Base-by-base conservation (phyloP, 2,113 vertebrate genomes). In the Etheostoma cragini region DNA sequence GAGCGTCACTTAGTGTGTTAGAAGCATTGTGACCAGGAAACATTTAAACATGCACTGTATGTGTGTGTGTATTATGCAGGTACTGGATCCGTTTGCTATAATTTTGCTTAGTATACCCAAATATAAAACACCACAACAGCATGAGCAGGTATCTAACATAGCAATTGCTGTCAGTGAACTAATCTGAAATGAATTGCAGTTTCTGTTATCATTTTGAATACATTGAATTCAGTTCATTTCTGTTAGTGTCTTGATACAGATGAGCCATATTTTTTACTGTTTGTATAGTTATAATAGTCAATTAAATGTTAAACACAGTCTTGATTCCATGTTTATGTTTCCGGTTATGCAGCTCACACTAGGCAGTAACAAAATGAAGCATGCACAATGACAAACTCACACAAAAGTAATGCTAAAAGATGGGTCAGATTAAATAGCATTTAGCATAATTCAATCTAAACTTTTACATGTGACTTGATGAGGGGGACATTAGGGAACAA, bases 261-360 rank as follows among this genome's bases (percentile, higher is more conserved):
- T 66, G 3, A 66, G 6, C 33, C 4, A 15, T 83, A 62, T 78
- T 72, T 54, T 72, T 10, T 61, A 1, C 45, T 56, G 16, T 66
- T 66, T 80, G 45, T 69, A 72, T 42, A 53, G 73, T 67, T 54
- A 72, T 60, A 4, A 49, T 42, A 22, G 30, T 78, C 1, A 80
- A 63, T 87, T 70, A 88, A 88, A 14, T n/a, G 30, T 30, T 30
- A 2, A 2, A 30, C 4, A 35, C 8, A 35, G 17, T 78, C 16
- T 65, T 38, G 1, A 15, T 67, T 66, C 65, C 5, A 46, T 53
- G n/a, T 54, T 35, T 35, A 47, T 50, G 0, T 45, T 83, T 8
- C 11, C 2, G 50, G 1, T 52, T 52, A 11, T 58, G 16, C 57
- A n/a, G 22, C 54, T 64, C 21, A 52, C 21, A 14, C 8, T 4